Percentiles rank a stretch among this genome's conserved stretches.
Evolutionary conservation across 2,888 invertebrate genomes (phyloP).

Genomic region (Dendrolimus houi): DNA sequence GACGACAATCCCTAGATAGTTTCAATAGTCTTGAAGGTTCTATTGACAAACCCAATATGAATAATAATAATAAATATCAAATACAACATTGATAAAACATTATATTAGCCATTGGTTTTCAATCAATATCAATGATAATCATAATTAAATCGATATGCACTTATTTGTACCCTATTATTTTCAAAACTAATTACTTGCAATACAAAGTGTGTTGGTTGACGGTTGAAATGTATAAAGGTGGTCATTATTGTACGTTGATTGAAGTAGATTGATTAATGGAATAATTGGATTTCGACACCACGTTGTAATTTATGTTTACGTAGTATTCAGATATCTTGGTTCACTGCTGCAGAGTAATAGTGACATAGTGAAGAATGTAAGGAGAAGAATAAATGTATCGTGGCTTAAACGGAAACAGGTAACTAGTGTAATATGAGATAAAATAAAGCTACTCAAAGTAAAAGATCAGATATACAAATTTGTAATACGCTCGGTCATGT

Average conservation of each 20-base stretch:
- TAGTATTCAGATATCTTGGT: not conserved
- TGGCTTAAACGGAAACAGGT: too few species aligned
- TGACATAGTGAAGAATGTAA: too few species aligned
- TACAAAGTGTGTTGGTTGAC: not conserved
- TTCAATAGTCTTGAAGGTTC: too few species aligned
- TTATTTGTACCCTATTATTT: not conserved
- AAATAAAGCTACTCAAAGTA: too few species aligned
- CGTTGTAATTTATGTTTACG: not conserved
- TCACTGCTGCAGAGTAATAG: too few species aligned
- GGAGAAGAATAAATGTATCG: too few species aligned
- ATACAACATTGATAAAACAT: not conserved
- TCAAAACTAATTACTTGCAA: not conserved
- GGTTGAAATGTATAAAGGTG: not conserved
- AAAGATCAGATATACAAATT: too few species aligned
- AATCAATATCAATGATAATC: not conserved
- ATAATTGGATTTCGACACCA: not conserved
- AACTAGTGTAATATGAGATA: too few species aligned
- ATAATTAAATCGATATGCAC: not conserved
- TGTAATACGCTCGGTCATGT: too few species aligned
- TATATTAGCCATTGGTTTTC: not conserved
- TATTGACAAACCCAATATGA: too few species aligned
- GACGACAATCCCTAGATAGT: too few species aligned
- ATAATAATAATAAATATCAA: not conserved
- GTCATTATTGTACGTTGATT: not conserved
- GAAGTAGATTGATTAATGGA: not conserved